phyloP scores from a whole-genome alignment of 2,888 invertebrate species.

The Caenorhabditis macrosperma region DNA sequence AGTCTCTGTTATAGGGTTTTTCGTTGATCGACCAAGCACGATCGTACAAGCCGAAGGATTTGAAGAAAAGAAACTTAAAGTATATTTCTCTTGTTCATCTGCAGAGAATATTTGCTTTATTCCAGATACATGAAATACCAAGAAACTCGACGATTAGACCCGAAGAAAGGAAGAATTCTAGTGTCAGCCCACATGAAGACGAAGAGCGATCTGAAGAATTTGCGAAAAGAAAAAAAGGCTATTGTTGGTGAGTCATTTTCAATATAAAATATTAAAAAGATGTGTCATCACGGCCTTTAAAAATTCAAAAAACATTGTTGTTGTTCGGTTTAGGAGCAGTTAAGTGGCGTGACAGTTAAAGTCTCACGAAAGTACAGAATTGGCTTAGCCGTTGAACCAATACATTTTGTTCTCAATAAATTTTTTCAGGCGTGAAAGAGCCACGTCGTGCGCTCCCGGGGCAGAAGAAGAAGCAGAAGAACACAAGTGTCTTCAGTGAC shows the following conservation, averaged over 20 bases:
- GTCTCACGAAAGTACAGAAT: too few relatives aligned
- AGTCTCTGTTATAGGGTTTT: conserved; percentile 58
- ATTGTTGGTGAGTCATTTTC: conserved; percentile 25
- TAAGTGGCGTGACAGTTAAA: neutral
- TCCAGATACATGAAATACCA: conserved; percentile 60
- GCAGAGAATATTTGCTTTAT: too few relatives aligned
- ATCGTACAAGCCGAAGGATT: conserved; percentile 52
- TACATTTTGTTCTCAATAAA: too few relatives aligned
- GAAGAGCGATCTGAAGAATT: conserved; percentile 33
- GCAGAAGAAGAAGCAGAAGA: conserved; percentile 51
- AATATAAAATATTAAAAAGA: too few relatives aligned
- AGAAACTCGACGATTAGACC: conserved; percentile 41
- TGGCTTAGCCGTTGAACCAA: too few relatives aligned
- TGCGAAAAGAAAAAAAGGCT: conserved; percentile 43
- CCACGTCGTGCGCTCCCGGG: conserved; percentile 50
- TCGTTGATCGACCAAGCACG: conserved; percentile 65
- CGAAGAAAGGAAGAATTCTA: conserved; percentile 38
- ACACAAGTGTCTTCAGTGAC: conserved; percentile 61
- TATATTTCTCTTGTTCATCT: too few relatives aligned
- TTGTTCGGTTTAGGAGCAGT: too few relatives aligned
- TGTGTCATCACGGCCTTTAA: too few relatives aligned
- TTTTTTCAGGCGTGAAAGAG: conserved; percentile 50
- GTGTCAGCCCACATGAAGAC: conserved; percentile 45
- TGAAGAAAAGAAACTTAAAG: conserved; percentile 59
- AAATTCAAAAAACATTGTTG: too few relatives aligned